Evolutionary conservation across 1,140 invertebrate species (phyloP), one percentile per base, ranked within the genome.

Genomic region (Ladona fulva): DNA sequence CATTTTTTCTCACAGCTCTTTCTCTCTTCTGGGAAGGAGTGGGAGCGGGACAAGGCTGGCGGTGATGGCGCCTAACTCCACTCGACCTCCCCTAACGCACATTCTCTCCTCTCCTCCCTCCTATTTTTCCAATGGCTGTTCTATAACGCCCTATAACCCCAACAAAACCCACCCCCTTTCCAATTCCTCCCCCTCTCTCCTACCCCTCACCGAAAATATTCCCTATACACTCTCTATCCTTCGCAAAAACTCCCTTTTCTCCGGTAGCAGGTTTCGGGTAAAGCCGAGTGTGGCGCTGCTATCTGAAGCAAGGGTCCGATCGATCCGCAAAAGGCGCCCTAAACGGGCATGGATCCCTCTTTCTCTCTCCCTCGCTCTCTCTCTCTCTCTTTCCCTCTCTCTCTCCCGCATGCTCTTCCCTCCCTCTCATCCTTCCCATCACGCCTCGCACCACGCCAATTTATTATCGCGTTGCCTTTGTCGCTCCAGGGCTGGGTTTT

Each of bases 381-480:
- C 52, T 52, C 44, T 19, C 10, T 52, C 44, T 19, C 44, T 52
- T 19, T 19, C 44, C 44, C 44, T 52, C 44, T 52, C 44, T 52
- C 44, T 19, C 44, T 52, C 44, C 44, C 44, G 10, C 10, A 52
- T 19, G 19, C 19, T 19, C 10, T 10, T 19, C 19, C 44, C 10
- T 52, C 52, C 12, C 52, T 12, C 14, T 22, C 52, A 66, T 66
- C 52, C n/a, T 66, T 66, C 52, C 52, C 52, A 66, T 66, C 52
- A 66, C 52, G 52, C 52, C 52, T 66, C 52, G 52, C 52, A 22
- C 52, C 52, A 66, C 52, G 52, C 52, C 52, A 66, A 66, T 66
- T 66, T 66, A 66, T 66, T 66, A 66, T 66, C 52, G 52, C 52
- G 52, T 66, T 66, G 52, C 52, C n/a, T 66, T 66, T 66, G 52